phyloP scores from a whole-genome alignment of 2,888 invertebrate species.

The Molanna angustata region DNA sequence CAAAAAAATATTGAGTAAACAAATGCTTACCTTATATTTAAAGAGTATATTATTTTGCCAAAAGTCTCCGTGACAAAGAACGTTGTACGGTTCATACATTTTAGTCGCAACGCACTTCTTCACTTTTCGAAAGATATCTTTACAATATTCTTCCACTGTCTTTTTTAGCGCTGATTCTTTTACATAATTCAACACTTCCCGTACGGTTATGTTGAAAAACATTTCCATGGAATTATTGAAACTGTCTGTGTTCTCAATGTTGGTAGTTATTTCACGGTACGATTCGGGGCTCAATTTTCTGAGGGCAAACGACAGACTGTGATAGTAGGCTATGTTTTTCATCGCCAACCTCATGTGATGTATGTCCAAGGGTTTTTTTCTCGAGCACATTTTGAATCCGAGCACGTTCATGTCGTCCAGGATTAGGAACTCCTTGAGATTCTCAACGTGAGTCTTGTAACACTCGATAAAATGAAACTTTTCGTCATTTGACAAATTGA shows the following conservation, averaged over 20 bases:
- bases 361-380: conserved; percentile 34
- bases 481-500: neutral
- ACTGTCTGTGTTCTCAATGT: conserved; percentile 5
- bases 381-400: conserved; percentile 12
- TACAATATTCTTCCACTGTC: conserved; percentile 1
- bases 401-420: conserved; percentile 20
- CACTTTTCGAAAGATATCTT: conserved; percentile 5
- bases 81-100: conserved; percentile 13
- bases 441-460: conserved; percentile 2
- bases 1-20: neutral
- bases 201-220: neutral
- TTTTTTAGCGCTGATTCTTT: neutral
- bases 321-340: conserved; percentile 37
- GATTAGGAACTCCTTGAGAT: conserved; percentile 33
- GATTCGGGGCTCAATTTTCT: conserved; percentile 35
- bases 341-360: conserved; percentile 37
- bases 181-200: neutral
- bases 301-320: conserved; percentile 37
- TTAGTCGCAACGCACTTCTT: neutral
- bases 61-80: conserved; percentile 22
- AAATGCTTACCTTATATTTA: conserved; percentile 40
- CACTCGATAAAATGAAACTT: conserved; percentile 9
- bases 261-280: conserved; percentile 31
- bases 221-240: neutral
- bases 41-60: conserved; percentile 39